Evolutionary conservation across 2,888 invertebrate species (phyloP), one percentile per base, ranked within the genome.

Genomic region (Melanostoma mellinum): DNA sequence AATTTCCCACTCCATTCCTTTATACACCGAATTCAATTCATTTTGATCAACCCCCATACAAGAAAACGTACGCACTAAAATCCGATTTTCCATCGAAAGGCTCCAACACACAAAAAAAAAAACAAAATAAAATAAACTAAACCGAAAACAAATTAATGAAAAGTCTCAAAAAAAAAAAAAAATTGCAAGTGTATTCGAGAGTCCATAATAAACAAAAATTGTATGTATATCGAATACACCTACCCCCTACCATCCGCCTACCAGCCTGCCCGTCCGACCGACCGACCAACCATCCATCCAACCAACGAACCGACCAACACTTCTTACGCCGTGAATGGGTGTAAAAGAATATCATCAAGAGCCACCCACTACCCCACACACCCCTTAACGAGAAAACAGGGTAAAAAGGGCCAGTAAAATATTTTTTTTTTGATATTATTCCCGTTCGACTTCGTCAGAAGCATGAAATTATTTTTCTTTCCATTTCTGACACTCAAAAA

Each of bases 381-480:
- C 60, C 74, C 61, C 72, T 20, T 40, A 50, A 65, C 56, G 32
- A 76, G 35, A 30, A 69, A 78, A 69, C 42, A 38, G 48, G 33
- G 46, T 63, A 72, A 74, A 76, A 79, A 76, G 48, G 60, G 73
- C 44, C 38, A 60, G 58, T 46, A 68, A 71, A 80, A 71, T 48
- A 46, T 75, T 75, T 84, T 81, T 75, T 81, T 72, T 68, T 67
- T 68, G 60, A 78, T 75, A 74, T 73, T 85, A 63, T 82, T 79
- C 80, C 80, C 77, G 76, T 82, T 84, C 88, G 88, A 87, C 87
- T 89, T 89, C 72, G 82, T 81, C 79, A 79, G 61, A 69, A 65
- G 74, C 89, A 90, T 89, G 89, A 90, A 90, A 90, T 89, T 89
- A 89, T 90, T 90, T 90, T 89, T 88, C 89, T 90, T 90, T 89